Conservation (phyloP, 2,888 invertebrate species). For the Clunio marinus region DNA sequence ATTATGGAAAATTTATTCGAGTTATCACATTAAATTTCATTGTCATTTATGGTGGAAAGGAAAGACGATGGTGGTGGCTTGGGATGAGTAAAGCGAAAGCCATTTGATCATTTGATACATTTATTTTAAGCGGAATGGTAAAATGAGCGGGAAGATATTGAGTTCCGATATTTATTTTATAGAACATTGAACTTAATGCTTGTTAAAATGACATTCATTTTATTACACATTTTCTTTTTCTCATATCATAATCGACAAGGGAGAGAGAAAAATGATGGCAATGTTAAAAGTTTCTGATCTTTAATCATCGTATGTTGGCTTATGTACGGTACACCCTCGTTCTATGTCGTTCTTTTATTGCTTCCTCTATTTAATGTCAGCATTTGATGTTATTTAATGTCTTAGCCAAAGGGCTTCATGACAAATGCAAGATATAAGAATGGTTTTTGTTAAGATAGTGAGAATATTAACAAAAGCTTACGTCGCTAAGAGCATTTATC, state of each 20-base stretch:
- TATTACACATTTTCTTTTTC: background rate
- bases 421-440: background rate
- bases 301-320: background rate
- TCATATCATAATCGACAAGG: background rate
- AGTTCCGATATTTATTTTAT: constrained; percentile 35
- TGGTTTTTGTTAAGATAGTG: background rate
- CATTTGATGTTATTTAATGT: background rate
- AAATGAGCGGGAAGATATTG: background rate
- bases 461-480: background rate
- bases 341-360: constrained; percentile 23
- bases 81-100: too few relatives aligned
- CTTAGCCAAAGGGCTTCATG: constrained; percentile 29
- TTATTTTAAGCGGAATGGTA: too few relatives aligned
- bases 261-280: background rate
- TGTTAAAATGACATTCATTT: constrained; percentile 28
- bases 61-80: background rate
- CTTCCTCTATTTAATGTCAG: background rate
- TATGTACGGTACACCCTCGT: background rate
- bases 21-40: constrained; percentile 17
- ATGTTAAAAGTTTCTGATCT: background rate
- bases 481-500: too few relatives aligned
- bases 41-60: background rate
- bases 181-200: constrained; percentile 36
- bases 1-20: constrained; percentile 13
- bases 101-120: constrained; percentile 29